phyloP scores from a whole-genome alignment of 1,140 invertebrate species.

The Drosophila subpulchrella region DNA sequence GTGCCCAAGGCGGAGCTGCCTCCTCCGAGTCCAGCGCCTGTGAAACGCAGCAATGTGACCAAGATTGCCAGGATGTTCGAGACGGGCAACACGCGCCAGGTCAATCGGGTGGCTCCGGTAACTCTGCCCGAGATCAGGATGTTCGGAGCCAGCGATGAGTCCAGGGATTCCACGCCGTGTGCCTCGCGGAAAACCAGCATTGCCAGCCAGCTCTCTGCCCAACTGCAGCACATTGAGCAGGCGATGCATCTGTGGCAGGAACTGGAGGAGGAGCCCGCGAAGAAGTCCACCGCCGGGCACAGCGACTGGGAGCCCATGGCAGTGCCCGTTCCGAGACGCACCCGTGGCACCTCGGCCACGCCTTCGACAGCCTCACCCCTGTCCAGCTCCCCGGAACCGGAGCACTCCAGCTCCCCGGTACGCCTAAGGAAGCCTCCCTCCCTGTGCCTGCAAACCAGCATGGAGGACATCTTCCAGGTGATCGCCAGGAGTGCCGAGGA shows the following conservation, averaged over 20 bases:
- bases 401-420: conserved; percentile 43
- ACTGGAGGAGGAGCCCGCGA: conserved; percentile 49
- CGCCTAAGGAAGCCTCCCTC: conserved; percentile 52
- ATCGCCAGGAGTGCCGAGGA: conserved; percentile 76
- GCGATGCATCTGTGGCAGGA: conserved; percentile 72
- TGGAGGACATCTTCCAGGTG: conserved; percentile 79
- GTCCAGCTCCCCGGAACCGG: conserved; percentile 64
- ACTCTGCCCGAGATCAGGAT: conserved; percentile 67
- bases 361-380: conserved; percentile 73
- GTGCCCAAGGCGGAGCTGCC: conserved; percentile 5
- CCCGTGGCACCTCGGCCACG: conserved; percentile 67
- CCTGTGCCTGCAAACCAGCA: conserved; percentile 75
- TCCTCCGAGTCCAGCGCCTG: conserved; percentile 13
- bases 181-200: conserved; percentile 63
- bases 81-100: conserved; percentile 55
- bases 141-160: conserved; percentile 62
- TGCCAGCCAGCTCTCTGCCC: conserved; percentile 61
- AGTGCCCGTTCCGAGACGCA: conserved; percentile 42
- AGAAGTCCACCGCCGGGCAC: conserved; percentile 13
- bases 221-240: conserved; percentile 77
- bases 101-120: conserved; percentile 63
- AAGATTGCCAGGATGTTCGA: conserved; percentile 81
- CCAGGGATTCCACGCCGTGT: conserved; percentile 61
- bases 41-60: conserved; percentile 74
- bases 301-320: conserved; percentile 66